Base-by-base conservation (phyloP, 2,797 vertebrate genomes). In the Syngnathus acus region DNA sequence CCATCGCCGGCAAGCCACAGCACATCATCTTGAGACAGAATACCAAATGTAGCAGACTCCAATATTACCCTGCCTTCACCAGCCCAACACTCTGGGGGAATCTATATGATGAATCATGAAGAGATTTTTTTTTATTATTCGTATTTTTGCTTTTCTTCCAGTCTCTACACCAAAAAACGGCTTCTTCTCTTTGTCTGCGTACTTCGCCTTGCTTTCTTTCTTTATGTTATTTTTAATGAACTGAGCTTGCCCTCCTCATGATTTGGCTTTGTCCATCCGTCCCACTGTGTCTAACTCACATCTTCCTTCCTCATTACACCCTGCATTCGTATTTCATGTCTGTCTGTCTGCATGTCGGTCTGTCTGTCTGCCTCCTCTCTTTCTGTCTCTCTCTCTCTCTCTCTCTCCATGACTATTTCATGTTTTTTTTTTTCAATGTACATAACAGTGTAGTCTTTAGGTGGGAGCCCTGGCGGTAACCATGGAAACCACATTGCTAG, bases 401-500 rank as follows among this genome's bases (percentile, higher is more conserved):
- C 45, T 67, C 26, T 67, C 39, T 21, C 32, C 26, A 32, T 59
- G 53, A 66, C 40, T 64, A 54, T 63, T 53, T 61, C 42, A 26
- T 32, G 32, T 32, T 32, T 42, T 66, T 75, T 38, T 65, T 73
- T 83, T 86, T 87, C 87, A 88, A 90, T 90, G 89, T 91, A 92
- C 90, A 93, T 91, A 90, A 90, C 86, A 88, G 81, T 88, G 84
- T 89, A 90, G 84, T 90, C 90, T 91, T 92, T 89, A 91, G 88
- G 89, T 87, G 82, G 82, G 87, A 92, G 90, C 90, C 84, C 79
- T 83, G 89, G 80, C 64, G 68, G 92, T 94, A 90, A 88, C 91
- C 89, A 93, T 92, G 92, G 90, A 90, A 93, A 94, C 93, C 85
- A 3, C 73, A 92, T 93, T 89, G 85, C 91, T 92, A 93, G 89